Percentiles rank a stretch among this genome's conserved stretches.
phyloP scores from a whole-genome alignment of 2,888 invertebrate species.

The Cephus rjabovi region DNA sequence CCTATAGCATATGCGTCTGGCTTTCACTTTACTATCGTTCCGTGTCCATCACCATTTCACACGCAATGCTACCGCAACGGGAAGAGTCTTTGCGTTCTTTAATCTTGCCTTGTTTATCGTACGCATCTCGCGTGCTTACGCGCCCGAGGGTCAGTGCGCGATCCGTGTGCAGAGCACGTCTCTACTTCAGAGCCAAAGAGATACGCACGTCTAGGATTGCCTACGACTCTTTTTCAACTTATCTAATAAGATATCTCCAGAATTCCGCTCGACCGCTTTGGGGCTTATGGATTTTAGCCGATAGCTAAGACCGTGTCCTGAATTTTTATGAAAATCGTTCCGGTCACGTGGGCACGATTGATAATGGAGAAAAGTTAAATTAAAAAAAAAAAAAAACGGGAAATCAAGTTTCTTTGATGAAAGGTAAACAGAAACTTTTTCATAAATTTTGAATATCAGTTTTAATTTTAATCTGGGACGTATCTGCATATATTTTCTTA shows the following conservation, averaged over 20 bases:
- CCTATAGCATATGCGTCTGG: constrained; percentile 8
- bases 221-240: constrained; percentile 1
- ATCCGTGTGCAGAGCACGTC: constrained; percentile 1
- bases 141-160: constrained; percentile 1
- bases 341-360: too few relatives aligned
- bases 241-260: constrained; percentile 3
- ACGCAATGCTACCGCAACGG: constrained; percentile 2
- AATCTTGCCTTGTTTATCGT: neutral
- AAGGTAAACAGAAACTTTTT: too few relatives aligned
- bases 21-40: constrained; percentile 29
- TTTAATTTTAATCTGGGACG: too few relatives aligned
- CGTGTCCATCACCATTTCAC: constrained; percentile 20
- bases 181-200: neutral
- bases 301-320: neutral
- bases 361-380: too few relatives aligned
- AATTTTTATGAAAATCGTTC: too few relatives aligned
- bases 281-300: neutral
- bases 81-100: neutral
- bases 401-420: too few relatives aligned
- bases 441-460: too few relatives aligned
- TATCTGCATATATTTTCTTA: too few relatives aligned
- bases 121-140: constrained; percentile 4
- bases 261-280: neutral
- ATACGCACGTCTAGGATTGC: neutral
- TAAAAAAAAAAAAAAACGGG: too few relatives aligned